A percentile compares a stretch with the other conserved stretches of the same genome.
These are phyloP conservation scores for Caprella mutica DNA, from an alignment of 2,888 invertebrate genomes.

Conservation along the genomic window DNA sequence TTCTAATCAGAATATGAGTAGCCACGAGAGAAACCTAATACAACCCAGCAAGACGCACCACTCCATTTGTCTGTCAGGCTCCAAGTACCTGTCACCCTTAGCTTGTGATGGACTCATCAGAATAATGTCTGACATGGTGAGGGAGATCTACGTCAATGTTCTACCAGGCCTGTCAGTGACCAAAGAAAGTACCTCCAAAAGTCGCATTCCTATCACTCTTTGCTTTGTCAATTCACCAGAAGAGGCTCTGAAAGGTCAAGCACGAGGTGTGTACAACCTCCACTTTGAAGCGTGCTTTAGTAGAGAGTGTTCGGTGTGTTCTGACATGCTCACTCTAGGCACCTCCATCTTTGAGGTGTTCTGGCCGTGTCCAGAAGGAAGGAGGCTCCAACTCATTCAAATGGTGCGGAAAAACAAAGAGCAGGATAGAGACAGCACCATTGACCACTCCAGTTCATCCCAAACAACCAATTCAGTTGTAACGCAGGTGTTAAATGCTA, in stretches of 20 bases:
- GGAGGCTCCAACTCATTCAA: slow-evolving; percentile 1
- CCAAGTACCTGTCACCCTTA: slow-evolving; percentile 7
- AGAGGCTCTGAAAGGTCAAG: slow-evolving; percentile 1
- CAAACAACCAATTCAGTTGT: neutral
- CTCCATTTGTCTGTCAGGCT: slow-evolving; percentile 5
- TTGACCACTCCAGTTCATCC: neutral
- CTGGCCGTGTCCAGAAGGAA: slow-evolving; percentile 9
- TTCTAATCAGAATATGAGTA: neutral
- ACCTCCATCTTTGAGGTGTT: slow-evolving; percentile 7
- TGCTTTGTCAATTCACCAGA: slow-evolving; percentile 3
- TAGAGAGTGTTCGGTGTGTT: neutral
- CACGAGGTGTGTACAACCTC: slow-evolving; percentile 2
- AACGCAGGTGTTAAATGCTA: neutral
- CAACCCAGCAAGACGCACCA: slow-evolving; percentile 6
- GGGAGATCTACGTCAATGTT: slow-evolving; percentile 2
- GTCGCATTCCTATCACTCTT: neutral
- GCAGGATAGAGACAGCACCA: neutral
- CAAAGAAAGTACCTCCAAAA: neutral
- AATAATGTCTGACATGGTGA: slow-evolving; percentile 2
- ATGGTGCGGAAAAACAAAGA: neutral
- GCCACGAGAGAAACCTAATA: neutral
- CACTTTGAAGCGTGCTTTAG: neutral
- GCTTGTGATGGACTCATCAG: slow-evolving; percentile 6
- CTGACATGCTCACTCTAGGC: slow-evolving; percentile 5
- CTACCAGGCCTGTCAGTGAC: neutral